These are phyloP conservation scores for Cotesia typhae DNA, from an alignment of 1,140 invertebrate genomes.

Conservation along the genomic window DNA sequence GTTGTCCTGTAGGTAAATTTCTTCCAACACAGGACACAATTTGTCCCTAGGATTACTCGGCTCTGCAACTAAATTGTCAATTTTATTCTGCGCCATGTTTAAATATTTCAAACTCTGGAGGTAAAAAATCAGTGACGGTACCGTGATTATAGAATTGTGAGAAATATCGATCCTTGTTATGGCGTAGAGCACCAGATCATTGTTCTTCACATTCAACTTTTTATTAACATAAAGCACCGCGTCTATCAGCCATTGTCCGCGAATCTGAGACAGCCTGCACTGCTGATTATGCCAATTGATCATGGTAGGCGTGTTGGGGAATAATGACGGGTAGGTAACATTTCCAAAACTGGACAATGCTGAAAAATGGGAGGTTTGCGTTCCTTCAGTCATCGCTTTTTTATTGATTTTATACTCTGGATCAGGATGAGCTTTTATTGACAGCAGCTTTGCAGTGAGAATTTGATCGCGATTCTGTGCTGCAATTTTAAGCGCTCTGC, in stretches of 20 bases:
- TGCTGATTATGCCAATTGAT: constrained; percentile 93
- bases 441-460: constrained; percentile 78
- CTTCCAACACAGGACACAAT: constrained; percentile 82
- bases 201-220: constrained; percentile 78
- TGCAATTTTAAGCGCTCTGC: constrained; percentile 80
- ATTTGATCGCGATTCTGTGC: constrained; percentile 76
- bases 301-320: constrained; percentile 88
- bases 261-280: constrained; percentile 74
- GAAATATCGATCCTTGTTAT: constrained; percentile 95
- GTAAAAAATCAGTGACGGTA: constrained; percentile 86
- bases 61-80: constrained; percentile 69
- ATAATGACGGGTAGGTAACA: constrained; percentile 81
- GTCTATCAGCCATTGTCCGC: constrained; percentile 83
- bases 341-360: constrained; percentile 70
- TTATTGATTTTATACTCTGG: constrained; percentile 90
- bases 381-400: constrained; percentile 78
- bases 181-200: constrained; percentile 81
- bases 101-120: constrained; percentile 76
- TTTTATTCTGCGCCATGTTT: constrained; percentile 88
- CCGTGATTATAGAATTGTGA: constrained; percentile 81
- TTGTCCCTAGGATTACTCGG: constrained; percentile 68
- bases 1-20: constrained; percentile 90
- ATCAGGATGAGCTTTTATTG: constrained; percentile 83
- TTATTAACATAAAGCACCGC: constrained; percentile 87
- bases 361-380: constrained; percentile 68